Conservation (phyloP, 2,113 vertebrate species). For the Ictalurus punctatus region DNA sequence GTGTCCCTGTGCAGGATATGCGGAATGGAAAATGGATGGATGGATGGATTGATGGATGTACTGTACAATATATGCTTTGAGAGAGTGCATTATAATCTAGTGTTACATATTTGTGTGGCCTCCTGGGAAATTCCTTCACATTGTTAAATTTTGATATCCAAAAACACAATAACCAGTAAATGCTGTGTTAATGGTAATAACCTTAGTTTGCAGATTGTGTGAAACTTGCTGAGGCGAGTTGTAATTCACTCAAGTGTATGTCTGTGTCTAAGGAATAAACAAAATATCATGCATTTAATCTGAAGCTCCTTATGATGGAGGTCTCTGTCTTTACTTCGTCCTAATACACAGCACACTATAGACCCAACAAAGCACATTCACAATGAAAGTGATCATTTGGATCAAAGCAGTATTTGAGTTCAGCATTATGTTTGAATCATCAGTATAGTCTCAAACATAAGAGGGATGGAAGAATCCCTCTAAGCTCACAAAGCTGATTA, state of each 20-base stretch:
- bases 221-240: not conserved
- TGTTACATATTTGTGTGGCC: not conserved
- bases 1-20: no score
- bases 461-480: conserved; percentile 33
- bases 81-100: not conserved
- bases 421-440: conserved; percentile 49
- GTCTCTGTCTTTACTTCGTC: not conserved
- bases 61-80: not conserved
- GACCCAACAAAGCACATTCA: conserved; percentile 24
- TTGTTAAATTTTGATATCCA: not conserved
- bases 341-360: not conserved
- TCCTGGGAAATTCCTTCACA: not conserved
- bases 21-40: no score
- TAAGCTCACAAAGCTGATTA: conserved; percentile 36
- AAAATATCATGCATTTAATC: not conserved
- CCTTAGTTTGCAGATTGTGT: not conserved
- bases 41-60: no score
- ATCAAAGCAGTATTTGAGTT: conserved; percentile 39
- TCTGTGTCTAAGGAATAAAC: not conserved
- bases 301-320: not conserved
- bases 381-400: conserved; percentile 34
- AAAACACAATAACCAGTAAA: not conserved
- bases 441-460: conserved; percentile 49
- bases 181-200: not conserved
- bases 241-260: not conserved